Evolutionary conservation across 2,888 invertebrate genomes (phyloP).

Genomic region (Tinea trinotella): DNA sequence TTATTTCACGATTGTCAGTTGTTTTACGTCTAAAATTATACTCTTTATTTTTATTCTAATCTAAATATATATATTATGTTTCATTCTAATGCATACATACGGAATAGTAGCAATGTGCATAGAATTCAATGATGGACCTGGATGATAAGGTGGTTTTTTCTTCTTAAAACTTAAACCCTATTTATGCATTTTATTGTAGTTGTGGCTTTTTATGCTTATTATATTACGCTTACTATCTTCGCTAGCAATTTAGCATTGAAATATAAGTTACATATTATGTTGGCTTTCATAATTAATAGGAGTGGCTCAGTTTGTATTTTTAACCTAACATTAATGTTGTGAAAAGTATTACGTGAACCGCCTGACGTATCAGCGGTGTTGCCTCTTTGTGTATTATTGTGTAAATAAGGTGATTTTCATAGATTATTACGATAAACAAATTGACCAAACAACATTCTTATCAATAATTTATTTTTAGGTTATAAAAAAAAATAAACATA

Average conservation of each 20-base stretch:
- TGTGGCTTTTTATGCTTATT: conserved; percentile 18
- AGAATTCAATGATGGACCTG: conserved; percentile 65
- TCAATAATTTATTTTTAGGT: background rate
- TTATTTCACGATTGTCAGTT: conserved; percentile 64
- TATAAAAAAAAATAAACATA: background rate
- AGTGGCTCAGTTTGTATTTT: conserved; percentile 6
- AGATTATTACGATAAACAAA: background rate
- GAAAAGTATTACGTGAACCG: conserved; percentile 5
- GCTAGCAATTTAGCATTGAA: too few relatives aligned
- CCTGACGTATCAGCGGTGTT: conserved; percentile 18
- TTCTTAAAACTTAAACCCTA: conserved; percentile 26
- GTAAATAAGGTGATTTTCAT: background rate
- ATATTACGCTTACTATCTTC: conserved; percentile 20
- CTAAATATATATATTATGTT: conserved; percentile 30
- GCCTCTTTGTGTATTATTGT: conserved; percentile 22
- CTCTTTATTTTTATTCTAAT: conserved; percentile 32
- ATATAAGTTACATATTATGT: conserved; percentile 14
- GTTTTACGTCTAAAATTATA: conserved; percentile 58
- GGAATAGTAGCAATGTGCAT: conserved; percentile 49
- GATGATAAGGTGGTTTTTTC: conserved; percentile 61
- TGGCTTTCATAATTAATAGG: background rate
- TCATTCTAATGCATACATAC: conserved; percentile 55
- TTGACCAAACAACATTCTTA: background rate
- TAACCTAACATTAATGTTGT: conserved; percentile 10
- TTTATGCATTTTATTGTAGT: conserved; percentile 19